These are phyloP conservation scores for Styela clava DNA, from an alignment of 23 tunicate species.

Conservation along the genomic window DNA sequence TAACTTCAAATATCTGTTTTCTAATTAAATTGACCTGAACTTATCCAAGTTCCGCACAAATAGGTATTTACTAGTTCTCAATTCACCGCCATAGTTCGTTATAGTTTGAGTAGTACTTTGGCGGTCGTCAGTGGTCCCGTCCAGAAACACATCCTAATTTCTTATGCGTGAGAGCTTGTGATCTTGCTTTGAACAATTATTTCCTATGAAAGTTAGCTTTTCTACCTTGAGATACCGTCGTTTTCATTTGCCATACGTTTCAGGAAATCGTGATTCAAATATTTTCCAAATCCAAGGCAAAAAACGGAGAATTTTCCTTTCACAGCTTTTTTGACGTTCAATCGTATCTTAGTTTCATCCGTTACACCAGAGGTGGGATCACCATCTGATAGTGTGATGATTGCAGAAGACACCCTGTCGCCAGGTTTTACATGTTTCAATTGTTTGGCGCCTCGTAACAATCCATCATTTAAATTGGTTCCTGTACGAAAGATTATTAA, in stretches of 20 bases:
- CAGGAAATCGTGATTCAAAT: slow-evolving; percentile 35
- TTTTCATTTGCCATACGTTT: slow-evolving; percentile 33
- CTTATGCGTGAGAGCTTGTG: too few species aligned
- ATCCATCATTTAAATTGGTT: slow-evolving; percentile 34
- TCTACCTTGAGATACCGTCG: slow-evolving; percentile 45
- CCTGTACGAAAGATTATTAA: neutral
- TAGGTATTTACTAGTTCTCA: too few species aligned
- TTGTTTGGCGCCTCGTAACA: slow-evolving; percentile 3
- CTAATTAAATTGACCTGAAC: too few species aligned
- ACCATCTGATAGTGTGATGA: slow-evolving; percentile 35
- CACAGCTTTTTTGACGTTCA: neutral
- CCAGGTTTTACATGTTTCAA: neutral
- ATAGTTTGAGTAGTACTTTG: too few species aligned
- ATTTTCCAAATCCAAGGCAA: slow-evolving; percentile 49
- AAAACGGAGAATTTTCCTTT: slow-evolving; percentile 34
- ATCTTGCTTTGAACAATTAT: too few species aligned
- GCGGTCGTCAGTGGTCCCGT: too few species aligned
- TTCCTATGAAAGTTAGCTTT: too few species aligned
- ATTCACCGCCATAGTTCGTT: too few species aligned
- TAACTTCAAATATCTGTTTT: too few species aligned
- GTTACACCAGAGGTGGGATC: slow-evolving; percentile 25
- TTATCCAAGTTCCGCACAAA: too few species aligned
- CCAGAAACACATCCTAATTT: too few species aligned
- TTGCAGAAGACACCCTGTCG: neutral
- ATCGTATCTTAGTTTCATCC: neutral